Evolutionary conservation across 2,888 invertebrate genomes (phyloP).

Genomic region (Pristionchus maxplancki): DNA sequence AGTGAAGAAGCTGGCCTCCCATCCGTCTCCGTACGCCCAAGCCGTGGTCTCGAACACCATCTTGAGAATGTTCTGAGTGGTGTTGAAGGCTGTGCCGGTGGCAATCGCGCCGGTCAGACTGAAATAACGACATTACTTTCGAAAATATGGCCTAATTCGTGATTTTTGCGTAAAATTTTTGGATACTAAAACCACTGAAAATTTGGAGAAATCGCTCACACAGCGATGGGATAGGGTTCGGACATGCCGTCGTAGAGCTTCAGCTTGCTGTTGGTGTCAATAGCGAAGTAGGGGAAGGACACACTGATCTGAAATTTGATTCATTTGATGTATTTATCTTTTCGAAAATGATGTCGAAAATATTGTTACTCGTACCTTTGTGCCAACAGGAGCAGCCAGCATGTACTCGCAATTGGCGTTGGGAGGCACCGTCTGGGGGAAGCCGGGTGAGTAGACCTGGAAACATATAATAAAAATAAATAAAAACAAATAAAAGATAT

Average conservation of each 20-base stretch:
- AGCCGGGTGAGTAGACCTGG: slow-evolving; percentile 50
- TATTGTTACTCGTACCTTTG: background rate
- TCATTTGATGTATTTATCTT: background rate
- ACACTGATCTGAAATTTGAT: background rate
- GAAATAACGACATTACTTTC: background rate
- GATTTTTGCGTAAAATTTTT: no score
- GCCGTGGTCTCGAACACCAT: slow-evolving; percentile 9
- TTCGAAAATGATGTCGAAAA: no score
- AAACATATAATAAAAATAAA: no score
- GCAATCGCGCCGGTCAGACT: background rate
- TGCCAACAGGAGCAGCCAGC: background rate
- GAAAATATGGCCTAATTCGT: background rate
- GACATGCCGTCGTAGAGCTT: slow-evolving; percentile 36
- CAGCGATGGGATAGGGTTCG: background rate
- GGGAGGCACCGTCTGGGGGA: slow-evolving; percentile 17
- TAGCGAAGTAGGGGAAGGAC: slow-evolving; percentile 32
- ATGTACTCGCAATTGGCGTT: slow-evolving; percentile 41
- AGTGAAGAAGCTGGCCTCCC: slow-evolving; percentile 32
- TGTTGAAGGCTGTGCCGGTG: background rate
- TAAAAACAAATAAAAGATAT: background rate
- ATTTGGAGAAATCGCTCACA: background rate
- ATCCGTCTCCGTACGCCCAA: background rate
- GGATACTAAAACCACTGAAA: no score
- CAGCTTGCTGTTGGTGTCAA: slow-evolving; percentile 5
- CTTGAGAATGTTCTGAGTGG: slow-evolving; percentile 42